These are phyloP conservation scores for Diaphora mendica DNA, from an alignment of 2,888 invertebrate genomes.

Conservation along the genomic window DNA sequence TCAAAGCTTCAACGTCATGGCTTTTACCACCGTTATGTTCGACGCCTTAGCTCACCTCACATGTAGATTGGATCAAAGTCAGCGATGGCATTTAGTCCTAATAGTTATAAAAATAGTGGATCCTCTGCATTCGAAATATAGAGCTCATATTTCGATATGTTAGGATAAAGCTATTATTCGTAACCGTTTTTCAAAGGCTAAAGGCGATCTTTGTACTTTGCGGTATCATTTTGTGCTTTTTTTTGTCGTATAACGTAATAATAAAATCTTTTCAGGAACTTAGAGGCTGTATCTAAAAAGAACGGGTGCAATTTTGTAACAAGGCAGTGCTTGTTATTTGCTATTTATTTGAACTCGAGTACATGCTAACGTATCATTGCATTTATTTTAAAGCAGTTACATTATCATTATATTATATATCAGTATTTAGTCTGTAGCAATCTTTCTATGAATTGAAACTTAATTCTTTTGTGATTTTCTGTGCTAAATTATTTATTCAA, in stretches of 20 bases:
- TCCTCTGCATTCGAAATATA: constrained; percentile 74
- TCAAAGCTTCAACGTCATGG: constrained; percentile 72
- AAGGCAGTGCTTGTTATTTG: neutral
- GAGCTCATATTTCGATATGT: constrained; percentile 83
- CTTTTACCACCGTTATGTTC: constrained; percentile 66
- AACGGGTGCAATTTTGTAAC: constrained; percentile 23
- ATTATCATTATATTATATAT: constrained; percentile 33
- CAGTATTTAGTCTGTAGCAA: constrained; percentile 24
- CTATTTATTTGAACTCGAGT: neutral
- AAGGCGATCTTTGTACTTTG: constrained; percentile 55
- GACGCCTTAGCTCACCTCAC: constrained; percentile 58
- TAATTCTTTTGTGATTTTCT: constrained; percentile 26
- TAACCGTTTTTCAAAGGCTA: constrained; percentile 48
- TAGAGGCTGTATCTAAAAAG: constrained; percentile 26
- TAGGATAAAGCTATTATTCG: constrained; percentile 61
- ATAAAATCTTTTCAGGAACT: constrained; percentile 29
- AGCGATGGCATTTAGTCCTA: constrained; percentile 54
- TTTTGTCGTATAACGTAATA: constrained; percentile 38
- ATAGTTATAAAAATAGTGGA: constrained; percentile 57
- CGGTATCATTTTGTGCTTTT: constrained; percentile 53
- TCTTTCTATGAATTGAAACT: neutral
- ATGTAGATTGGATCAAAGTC: constrained; percentile 57
- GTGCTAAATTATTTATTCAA: constrained; percentile 32
- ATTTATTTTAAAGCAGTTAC: constrained; percentile 33
- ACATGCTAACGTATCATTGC: constrained; percentile 53